Percentiles rank a stretch among this genome's conserved stretches.
Evolutionary conservation across 2,888 invertebrate genomes (phyloP).

Genomic region (Pocota personata): DNA sequence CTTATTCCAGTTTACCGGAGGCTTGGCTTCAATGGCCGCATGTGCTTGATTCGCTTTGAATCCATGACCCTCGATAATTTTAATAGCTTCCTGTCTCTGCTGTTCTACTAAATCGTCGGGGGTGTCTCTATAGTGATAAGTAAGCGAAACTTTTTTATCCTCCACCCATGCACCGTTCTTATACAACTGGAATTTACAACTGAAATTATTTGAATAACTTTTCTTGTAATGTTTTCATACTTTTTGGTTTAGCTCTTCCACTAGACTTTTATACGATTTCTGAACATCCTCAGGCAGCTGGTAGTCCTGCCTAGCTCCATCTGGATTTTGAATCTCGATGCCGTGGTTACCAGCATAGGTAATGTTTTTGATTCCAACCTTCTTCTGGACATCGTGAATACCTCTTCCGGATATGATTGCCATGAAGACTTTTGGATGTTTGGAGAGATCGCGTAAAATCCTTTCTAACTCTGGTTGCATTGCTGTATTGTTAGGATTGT

Average conservation of each 20-base stretch:
- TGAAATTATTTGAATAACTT: neutral
- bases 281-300: constrained; percentile 87
- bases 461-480: constrained; percentile 87
- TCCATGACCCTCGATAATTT: constrained; percentile 86
- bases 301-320: constrained; percentile 88
- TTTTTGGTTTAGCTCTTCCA: constrained; percentile 86
- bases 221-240: constrained; percentile 66
- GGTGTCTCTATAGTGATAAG: constrained; percentile 89
- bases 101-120: constrained; percentile 84
- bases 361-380: constrained; percentile 84
- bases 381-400: constrained; percentile 87
- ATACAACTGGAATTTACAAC: constrained; percentile 52
- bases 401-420: constrained; percentile 89
- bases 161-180: constrained; percentile 90
- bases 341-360: constrained; percentile 91
- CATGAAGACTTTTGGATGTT: constrained; percentile 87
- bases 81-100: constrained; percentile 85
- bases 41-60: constrained; percentile 87
- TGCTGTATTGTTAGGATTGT: constrained; percentile 88
- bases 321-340: constrained; percentile 88
- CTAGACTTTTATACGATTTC: constrained; percentile 85
- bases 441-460: constrained; percentile 86
- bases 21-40: constrained; percentile 90
- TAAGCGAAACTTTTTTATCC: constrained; percentile 88
- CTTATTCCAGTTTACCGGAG: constrained; percentile 91